These are phyloP conservation scores for Phoxinus dragarum DNA, from an alignment of 2,797 vertebrate genomes.

Conservation along the genomic window DNA sequence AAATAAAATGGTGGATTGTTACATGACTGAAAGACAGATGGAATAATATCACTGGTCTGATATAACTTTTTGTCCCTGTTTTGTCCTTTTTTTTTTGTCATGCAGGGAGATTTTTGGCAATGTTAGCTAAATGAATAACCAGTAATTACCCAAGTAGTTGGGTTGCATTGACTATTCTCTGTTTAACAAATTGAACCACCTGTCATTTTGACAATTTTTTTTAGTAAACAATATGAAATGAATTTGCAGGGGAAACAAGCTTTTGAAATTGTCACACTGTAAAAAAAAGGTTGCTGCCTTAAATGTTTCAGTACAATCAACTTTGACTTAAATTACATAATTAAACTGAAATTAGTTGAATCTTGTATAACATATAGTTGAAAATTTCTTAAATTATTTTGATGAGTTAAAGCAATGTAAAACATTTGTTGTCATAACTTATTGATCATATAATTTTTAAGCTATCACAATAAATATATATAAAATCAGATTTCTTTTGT, in stretches of 20 bases:
- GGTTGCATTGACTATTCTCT: background rate
- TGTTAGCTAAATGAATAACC: background rate
- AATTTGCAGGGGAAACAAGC: background rate
- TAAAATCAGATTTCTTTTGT: too few relatives aligned
- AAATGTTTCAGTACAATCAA: too few relatives aligned
- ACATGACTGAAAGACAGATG: background rate
- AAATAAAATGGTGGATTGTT: background rate
- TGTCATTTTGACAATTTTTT: background rate
- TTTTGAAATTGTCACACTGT: background rate
- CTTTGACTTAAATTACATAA: too few relatives aligned
- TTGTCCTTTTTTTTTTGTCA: background rate
- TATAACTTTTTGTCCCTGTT: background rate
- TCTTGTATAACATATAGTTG: too few relatives aligned
- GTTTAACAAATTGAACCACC: background rate
- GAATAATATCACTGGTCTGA: background rate
- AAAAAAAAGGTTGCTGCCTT: too few relatives aligned
- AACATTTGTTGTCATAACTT: too few relatives aligned
- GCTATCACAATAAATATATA: background rate
- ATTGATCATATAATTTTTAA: background rate
- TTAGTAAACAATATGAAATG: background rate
- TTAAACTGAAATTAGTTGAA: too few relatives aligned
- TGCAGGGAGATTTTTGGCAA: background rate
- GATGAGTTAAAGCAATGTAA: too few relatives aligned
- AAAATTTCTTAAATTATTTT: too few relatives aligned
- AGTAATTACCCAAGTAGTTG: background rate